Evolutionary conservation across 2,797 vertebrate species (phyloP).

Genomic region (Ceyx erithaca): DNA sequence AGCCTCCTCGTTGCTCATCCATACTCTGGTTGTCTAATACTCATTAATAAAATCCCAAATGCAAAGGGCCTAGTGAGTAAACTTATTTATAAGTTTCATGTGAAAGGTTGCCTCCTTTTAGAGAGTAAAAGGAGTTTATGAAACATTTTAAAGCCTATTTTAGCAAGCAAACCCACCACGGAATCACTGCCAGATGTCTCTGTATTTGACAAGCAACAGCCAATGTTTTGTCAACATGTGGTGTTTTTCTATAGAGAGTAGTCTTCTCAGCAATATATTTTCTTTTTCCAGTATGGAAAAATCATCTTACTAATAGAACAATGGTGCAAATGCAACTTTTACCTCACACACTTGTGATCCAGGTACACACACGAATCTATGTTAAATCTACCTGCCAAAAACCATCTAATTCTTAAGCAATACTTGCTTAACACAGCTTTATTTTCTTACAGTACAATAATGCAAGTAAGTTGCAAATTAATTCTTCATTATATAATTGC

Average conservation of each 20-base stretch:
- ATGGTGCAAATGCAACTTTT: neutral
- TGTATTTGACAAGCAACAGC: conserved; percentile 5
- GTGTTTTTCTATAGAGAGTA: neutral
- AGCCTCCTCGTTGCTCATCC: neutral
- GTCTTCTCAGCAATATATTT: neutral
- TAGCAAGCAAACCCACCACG: neutral
- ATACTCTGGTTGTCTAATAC: neutral
- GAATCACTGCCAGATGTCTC: conserved; percentile 30
- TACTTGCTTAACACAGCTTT: neutral
- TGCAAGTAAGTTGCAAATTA: neutral
- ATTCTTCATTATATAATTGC: neutral
- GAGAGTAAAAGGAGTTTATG: neutral
- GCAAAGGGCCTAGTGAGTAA: neutral
- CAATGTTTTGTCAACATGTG: neutral
- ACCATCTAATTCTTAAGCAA: neutral
- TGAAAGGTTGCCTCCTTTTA: neutral
- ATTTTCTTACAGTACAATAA: neutral
- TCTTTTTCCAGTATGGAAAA: neutral
- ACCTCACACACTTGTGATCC: neutral
- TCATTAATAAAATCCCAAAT: neutral
- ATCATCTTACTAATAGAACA: neutral
- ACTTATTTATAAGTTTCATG: neutral
- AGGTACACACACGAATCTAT: neutral
- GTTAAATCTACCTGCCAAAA: neutral
- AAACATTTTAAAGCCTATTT: conserved; percentile 15